Evolutionary conservation across 2,113 vertebrate species (phyloP), one percentile per base, ranked within the genome.

Genomic region (Chaetura pelagica): DNA sequence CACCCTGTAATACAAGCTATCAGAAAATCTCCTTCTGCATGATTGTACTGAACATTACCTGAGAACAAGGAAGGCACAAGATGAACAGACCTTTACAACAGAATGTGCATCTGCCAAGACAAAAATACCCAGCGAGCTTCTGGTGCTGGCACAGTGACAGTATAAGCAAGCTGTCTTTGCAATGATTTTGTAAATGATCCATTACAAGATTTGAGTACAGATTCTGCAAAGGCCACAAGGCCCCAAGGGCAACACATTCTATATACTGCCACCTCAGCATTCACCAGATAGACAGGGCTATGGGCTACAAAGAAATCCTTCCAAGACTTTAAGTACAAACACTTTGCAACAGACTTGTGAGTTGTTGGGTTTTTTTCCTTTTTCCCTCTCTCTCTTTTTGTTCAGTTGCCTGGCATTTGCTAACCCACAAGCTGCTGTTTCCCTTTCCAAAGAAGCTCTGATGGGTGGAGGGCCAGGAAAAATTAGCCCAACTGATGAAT

Each of bases 371-470:
- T 38, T 38, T 38, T 38, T 38, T 38, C 10, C 38, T 68, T 94
- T 90, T 75, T 58, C 23, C 61, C 89, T 35, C 89, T 84, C 78
- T 76, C 85, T 87, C 74, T 92, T 96, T 94, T 91, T 97, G 97
- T 98, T 98, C 96, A 98, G 94, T 96, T 96, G 97, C 94, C 96
- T 98, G 98, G 97, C 98, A 97, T 97, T 97, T 91, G 69, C 97
- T 98, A 98, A 98, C 98, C 98, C 98, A 97, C 98, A 98, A 98
- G 97, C 98, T 98, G 98, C 98, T 98, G 97, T 98, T 98, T 98
- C 98, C 95, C 96, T 98, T 98, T 96, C 96, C 95, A 97, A 97
- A 97, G 97, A 97, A 97, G 96, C 98, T 98, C 97, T 95, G 96
- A 95, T 97, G 93, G 96, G 94, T 98, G 97, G 96, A 98, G 97